phyloP scores from a whole-genome alignment of 2,888 invertebrate genomes.

The Pyrgus malvae region DNA sequence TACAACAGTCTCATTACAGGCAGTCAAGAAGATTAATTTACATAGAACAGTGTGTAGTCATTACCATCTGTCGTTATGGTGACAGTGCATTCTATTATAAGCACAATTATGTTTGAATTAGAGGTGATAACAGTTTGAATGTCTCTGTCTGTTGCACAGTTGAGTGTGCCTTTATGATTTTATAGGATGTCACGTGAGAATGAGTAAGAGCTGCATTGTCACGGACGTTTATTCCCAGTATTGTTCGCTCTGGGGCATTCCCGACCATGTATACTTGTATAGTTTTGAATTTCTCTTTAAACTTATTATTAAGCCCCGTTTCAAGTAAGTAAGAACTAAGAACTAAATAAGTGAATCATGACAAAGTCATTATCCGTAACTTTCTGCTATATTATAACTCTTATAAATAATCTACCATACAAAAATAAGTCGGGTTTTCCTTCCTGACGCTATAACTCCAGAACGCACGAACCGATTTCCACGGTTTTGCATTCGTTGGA shows the following conservation, averaged over 20 bases:
- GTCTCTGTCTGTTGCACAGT: constrained; percentile 31
- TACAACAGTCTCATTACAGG: background rate
- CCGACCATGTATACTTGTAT: constrained; percentile 1
- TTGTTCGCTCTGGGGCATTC: constrained; percentile 1
- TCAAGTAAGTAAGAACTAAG: background rate
- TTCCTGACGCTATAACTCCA: no score
- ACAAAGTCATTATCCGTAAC: background rate
- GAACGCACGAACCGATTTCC: no score
- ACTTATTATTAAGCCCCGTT: background rate
- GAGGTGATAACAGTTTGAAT: constrained; percentile 33
- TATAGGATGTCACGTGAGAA: constrained; percentile 40
- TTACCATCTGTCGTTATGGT: background rate
- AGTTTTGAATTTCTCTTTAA: background rate
- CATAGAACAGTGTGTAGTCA: background rate
- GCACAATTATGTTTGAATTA: constrained; percentile 3
- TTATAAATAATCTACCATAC: no score
- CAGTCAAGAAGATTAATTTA: background rate
- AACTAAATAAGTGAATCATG: background rate
- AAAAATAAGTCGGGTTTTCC: no score
- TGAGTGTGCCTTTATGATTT: background rate
- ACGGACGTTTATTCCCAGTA: constrained; percentile 26
- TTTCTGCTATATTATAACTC: no score
- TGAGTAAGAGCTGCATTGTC: constrained; percentile 27
- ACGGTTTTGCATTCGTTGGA: no score
- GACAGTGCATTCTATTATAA: background rate